Evolutionary conservation across 2,797 vertebrate genomes (phyloP).

Genomic region (Characodon lateralis): DNA sequence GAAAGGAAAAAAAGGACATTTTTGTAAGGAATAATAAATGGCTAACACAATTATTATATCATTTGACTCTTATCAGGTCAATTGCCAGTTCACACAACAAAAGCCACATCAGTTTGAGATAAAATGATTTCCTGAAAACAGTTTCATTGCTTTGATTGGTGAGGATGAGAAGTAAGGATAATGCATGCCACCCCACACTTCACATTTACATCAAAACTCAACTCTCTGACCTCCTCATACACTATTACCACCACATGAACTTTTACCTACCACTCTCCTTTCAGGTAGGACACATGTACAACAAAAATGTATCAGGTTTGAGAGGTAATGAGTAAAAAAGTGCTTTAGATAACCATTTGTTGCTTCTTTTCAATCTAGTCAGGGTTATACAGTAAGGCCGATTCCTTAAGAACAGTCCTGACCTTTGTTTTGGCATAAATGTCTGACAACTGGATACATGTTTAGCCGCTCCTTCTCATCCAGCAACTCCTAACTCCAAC

Average conservation of each 20-base stretch:
- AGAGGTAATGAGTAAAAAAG: not conserved
- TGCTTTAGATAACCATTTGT: too few relatives aligned
- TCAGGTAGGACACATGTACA: not conserved
- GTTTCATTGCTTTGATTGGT: not conserved
- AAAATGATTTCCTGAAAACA: not conserved
- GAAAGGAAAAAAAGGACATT: conserved; percentile 2
- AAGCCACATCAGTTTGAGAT: not conserved
- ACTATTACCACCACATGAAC: not conserved
- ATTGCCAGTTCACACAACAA: not conserved
- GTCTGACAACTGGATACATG: not conserved
- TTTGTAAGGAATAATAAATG: not conserved
- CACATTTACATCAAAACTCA: not conserved
- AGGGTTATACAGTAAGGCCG: too few relatives aligned
- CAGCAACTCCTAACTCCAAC: not conserved
- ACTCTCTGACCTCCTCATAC: not conserved
- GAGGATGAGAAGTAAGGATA: not conserved
- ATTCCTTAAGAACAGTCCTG: too few relatives aligned
- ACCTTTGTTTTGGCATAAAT: not conserved
- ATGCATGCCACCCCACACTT: not conserved
- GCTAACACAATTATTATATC: not conserved
- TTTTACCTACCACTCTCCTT: not conserved
- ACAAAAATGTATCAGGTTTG: not conserved
- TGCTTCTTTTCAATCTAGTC: too few relatives aligned
- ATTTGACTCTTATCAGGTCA: not conserved
- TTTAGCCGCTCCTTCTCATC: too few relatives aligned